A percentile compares a stretch with the other conserved stretches of the same genome.
phyloP scores from a whole-genome alignment of 1,140 invertebrate species.

The Diabrotica undecimpunctata region DNA sequence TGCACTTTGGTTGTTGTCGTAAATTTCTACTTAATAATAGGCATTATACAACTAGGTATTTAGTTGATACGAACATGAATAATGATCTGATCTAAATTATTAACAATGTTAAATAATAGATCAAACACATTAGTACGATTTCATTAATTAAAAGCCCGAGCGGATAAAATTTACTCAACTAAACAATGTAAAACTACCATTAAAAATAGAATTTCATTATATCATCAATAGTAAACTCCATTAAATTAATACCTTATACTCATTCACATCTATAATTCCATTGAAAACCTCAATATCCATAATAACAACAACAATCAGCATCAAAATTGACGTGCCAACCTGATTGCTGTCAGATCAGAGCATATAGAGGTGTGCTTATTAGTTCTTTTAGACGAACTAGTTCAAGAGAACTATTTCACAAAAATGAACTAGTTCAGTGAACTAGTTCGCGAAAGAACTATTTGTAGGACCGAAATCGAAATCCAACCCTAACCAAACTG shows the following conservation, averaged over 20 bases:
- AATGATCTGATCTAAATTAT: no score
- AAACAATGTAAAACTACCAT: not conserved
- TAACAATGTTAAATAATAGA: not conserved
- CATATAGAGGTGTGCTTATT: no score
- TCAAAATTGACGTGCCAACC: not conserved
- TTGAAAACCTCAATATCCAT: not conserved
- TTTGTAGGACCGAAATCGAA: no score
- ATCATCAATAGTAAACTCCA: not conserved
- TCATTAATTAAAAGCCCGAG: not conserved
- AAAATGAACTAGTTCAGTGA: no score
- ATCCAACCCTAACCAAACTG: no score
- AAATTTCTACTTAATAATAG: no score
- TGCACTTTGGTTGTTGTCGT: no score
- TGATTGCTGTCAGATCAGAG: not conserved
- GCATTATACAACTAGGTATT: no score
- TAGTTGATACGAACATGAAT: no score
- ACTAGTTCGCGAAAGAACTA: no score
- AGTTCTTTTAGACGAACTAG: no score
- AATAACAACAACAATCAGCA: slow-evolving; percentile 1
- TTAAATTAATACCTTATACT: not conserved
- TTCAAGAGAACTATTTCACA: no score
- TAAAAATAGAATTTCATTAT: not conserved
- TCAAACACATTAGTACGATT: not conserved
- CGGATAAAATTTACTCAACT: not conserved
- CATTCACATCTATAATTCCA: not conserved